These are phyloP conservation scores for Drosophila gaucha DNA, from an alignment of 2,888 invertebrate species.

Conservation along the genomic window DNA sequence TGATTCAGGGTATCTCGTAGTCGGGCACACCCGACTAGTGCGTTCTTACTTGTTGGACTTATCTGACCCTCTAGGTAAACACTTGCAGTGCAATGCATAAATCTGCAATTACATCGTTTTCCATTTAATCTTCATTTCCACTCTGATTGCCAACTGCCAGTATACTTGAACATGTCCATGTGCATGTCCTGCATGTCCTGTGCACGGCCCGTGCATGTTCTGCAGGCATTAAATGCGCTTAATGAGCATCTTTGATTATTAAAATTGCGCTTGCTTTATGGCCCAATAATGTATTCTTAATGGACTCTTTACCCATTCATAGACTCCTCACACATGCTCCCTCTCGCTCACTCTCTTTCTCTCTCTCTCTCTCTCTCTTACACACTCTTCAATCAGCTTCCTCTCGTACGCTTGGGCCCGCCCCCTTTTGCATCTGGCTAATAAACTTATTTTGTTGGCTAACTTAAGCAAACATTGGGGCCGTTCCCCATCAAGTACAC, in stretches of 20 bases:
- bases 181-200: not conserved
- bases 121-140: constrained; percentile 7
- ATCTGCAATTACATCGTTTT: constrained; percentile 60
- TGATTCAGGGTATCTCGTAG: no score
- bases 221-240: constrained; percentile 39
- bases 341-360: not conserved
- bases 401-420: constrained; percentile 16
- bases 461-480: constrained; percentile 71
- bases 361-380: not conserved
- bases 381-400: not conserved
- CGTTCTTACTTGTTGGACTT: not conserved
- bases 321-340: constrained; percentile 10
- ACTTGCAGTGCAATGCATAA: constrained; percentile 44
- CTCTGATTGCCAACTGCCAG: constrained; percentile 11
- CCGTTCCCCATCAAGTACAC: constrained; percentile 68
- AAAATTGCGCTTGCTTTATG: constrained; percentile 11
- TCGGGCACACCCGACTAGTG: no score
- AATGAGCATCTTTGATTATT: constrained; percentile 49
- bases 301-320: constrained; percentile 18
- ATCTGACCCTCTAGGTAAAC: constrained; percentile 28
- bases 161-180: constrained; percentile 4
- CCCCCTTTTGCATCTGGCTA: constrained; percentile 57
- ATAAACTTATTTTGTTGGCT: constrained; percentile 75
- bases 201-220: not conserved
- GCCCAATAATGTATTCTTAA: constrained; percentile 18